Evolutionary conservation across 2,113 vertebrate genomes (phyloP), one percentile per base, ranked within the genome.

Genomic region (Scomber colias): DNA sequence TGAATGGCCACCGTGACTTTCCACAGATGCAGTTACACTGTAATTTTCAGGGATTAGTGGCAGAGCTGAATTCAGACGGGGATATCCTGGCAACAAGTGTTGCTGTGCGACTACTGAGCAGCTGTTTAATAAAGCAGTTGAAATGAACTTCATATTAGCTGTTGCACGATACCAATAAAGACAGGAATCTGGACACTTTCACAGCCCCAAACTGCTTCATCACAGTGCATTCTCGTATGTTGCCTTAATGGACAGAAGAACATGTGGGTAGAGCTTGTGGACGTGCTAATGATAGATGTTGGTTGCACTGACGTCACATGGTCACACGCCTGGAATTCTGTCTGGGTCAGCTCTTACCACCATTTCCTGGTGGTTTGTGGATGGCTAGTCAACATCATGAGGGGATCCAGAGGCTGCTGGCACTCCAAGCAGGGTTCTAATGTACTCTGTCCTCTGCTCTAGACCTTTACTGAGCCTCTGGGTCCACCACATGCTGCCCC

Each of bases 1-100:
- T 61, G 65, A 77, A 71, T 73, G 77, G 65, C 83, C 87, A 85
- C 75, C 77, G 12, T 79, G 79, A 90, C 71, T 90, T 92, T 92
- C 87, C 86, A 78, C 75, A 83, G 81, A 89, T 92, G 85, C 71
- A 90, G 87, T 89, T 92, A 83, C 85, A 86, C 87, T 89, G 80
- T 92, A 90, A 94, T 93, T 94, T 94, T 88, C 90, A 87, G 71
- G 89, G 89, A 93, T 95, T 93, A 94, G 87, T 86, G 83, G 83
- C 79, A 74, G 81, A 90, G 86, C 83, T 27, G 64, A 89, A 86
- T 88, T 86, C 83, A 92, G 92, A 87, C 87, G 59, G 73, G 35
- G 77, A 46, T 77, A 63, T 75, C 46, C 76, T 89, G 87, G 82
- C 73, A 80, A 21, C 7, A 61, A 74, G 68, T 46, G 60, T 76